Evolutionary conservation across 2,113 vertebrate genomes (phyloP).

Genomic region (Pantherophis guttatus): DNA sequence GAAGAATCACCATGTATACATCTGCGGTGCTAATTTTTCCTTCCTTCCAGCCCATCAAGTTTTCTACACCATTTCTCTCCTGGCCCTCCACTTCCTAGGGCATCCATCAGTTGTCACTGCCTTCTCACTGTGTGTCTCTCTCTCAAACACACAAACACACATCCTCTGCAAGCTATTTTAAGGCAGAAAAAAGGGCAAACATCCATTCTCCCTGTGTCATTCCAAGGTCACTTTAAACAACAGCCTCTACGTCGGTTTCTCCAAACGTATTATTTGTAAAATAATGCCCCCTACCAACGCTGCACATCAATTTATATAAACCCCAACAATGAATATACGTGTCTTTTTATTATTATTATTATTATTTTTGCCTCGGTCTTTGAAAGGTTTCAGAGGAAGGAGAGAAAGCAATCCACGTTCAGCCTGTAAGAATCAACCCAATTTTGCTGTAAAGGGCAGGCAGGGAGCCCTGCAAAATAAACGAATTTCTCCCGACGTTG

Average conservation of each 20-base stretch:
- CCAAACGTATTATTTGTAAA: constrained; percentile 38
- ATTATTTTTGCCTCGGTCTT: background rate
- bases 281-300: constrained; percentile 14
- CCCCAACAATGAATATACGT: background rate
- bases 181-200: constrained; percentile 41
- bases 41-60: background rate
- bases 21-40: constrained; percentile 34
- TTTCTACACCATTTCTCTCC: constrained; percentile 32
- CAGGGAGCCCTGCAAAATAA: constrained; percentile 16
- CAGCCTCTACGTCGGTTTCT: constrained; percentile 32
- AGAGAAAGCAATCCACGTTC: background rate
- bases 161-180: constrained; percentile 48
- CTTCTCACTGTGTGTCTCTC: constrained; percentile 44
- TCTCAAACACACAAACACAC: background rate
- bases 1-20: too few relatives aligned
- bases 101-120: constrained; percentile 47
- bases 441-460: constrained; percentile 42
- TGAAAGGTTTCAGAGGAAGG: constrained; percentile 3
- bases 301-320: background rate
- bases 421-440: constrained; percentile 47
- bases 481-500: constrained; percentile 16
- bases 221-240: constrained; percentile 66
- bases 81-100: constrained; percentile 24
- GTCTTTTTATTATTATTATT: background rate
- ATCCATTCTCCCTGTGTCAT: constrained; percentile 30